Base-by-base conservation (phyloP, 1,140 invertebrate genomes). In the Procambarus clarkii region DNA sequence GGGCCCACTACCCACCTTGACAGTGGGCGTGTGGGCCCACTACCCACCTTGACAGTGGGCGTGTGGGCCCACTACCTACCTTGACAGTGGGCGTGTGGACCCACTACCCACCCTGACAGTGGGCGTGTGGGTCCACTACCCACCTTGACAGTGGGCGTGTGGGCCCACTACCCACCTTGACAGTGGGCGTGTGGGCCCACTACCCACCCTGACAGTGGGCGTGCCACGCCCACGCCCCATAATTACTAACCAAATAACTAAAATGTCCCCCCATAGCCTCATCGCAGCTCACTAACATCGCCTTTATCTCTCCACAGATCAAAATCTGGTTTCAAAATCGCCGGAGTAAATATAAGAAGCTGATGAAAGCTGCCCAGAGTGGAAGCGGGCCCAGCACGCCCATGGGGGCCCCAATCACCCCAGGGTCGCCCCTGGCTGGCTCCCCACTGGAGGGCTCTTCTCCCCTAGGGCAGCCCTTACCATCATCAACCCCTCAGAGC, bases 311-410 rank as follows among this genome's bases (percentile, higher is more conserved):
- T 94, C 94, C 93, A 74, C 96, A 99, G 98, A 98, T 99, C 94
- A 99, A 99, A 96, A 99, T 99, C 94, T 99, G 98, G 98, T 99
- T 99, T 96, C 98, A 99, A 95, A 99, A 99, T 94, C 96, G 98
- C 83, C 96, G 98, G 34, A 98, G 98, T 94, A 99, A 99, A 94
- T 98, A 98, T 96, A 99, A 99, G 96, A 99, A 99, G 95, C 97
- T 98, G 96, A 98, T 98, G 97, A 98, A 98, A 94, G 97, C 97
- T 94, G 93, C 95, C 94, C 94, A 96, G 91, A 93, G 93, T 85
- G 94, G 93, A 91, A 93, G 92, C 44, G 93, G 91, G n/a, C 93
- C 93, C 50, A 89, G 89, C 69, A 93, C 90, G n/a, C 91, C 91
- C 44, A 93, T 93, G 92, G 92, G 89, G 2, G 90, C 84, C 18